Conservation (phyloP, 2,888 invertebrate species). For the Lithosia quadra region DNA sequence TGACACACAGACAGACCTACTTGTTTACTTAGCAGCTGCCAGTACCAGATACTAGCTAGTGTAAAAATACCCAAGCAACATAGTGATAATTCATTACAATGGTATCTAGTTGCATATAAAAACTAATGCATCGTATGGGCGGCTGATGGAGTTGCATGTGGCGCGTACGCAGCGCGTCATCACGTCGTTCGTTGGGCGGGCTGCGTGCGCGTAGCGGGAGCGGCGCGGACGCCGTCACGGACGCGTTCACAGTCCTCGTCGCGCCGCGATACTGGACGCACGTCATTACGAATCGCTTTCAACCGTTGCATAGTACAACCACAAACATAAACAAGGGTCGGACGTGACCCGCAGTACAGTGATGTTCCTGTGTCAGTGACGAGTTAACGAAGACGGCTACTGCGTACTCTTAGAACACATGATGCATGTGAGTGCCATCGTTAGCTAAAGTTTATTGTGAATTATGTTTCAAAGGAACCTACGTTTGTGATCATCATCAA, state of each 20-base stretch:
- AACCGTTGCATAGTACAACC: constrained; percentile 21
- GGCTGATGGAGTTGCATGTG: constrained; percentile 26
- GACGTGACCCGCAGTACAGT: constrained; percentile 64
- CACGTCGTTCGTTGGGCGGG: constrained; percentile 33
- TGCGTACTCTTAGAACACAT: constrained; percentile 66
- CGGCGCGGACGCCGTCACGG: constrained; percentile 28
- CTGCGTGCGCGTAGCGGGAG: constrained; percentile 31
- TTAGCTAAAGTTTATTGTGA: constrained; percentile 27
- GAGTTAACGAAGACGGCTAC: constrained; percentile 38
- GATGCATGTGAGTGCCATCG: constrained; percentile 80
- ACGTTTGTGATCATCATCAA: constrained; percentile 4
- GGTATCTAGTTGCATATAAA: background rate
- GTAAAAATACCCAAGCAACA: background rate
- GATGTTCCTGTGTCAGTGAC: constrained; percentile 78
- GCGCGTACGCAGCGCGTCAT: constrained; percentile 9
- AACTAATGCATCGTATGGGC: constrained; percentile 26
- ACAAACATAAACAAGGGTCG: constrained; percentile 68
- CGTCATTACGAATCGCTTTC: constrained; percentile 41
- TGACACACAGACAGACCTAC: no score
- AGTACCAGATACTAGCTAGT: background rate
- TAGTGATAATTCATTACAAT: background rate
- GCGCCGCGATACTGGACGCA: constrained; percentile 65
- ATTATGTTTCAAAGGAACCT: background rate
- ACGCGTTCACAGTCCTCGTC: constrained; percentile 57
- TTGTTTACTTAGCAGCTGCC: background rate